A percentile compares a stretch with the other conserved stretches of the same genome.
Evolutionary conservation across 2,113 vertebrate species (phyloP).

Genomic region (Stomatorhinus ivindoensis): DNA sequence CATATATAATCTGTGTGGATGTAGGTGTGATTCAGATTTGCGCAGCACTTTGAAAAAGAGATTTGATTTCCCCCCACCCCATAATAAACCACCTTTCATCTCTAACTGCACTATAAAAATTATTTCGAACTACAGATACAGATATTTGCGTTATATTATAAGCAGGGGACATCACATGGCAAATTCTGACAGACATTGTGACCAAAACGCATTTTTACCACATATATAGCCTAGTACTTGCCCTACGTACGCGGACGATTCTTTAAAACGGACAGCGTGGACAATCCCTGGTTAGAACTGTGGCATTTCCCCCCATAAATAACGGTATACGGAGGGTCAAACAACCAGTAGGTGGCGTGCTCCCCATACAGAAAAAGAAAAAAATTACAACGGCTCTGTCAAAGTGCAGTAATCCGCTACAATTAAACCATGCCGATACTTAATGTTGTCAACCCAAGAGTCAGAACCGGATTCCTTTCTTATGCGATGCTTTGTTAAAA

Average conservation of each 20-base stretch:
- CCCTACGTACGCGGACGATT: background rate
- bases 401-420: background rate
- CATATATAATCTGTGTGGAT: too few species aligned
- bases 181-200: background rate
- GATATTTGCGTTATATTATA: background rate
- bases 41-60: background rate
- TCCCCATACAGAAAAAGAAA: conserved; percentile 37
- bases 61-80: background rate
- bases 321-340: background rate
- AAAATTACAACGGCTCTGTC: background rate
- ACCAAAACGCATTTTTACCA: background rate
- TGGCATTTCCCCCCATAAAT: background rate
- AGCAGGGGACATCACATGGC: background rate
- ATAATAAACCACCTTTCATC: background rate
- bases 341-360: conserved; percentile 58
- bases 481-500: background rate
- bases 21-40: background rate
- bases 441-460: background rate
- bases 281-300: background rate
- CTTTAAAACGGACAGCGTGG: background rate
- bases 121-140: background rate
- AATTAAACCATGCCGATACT: background rate
- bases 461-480: background rate
- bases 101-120: background rate
- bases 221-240: background rate